Percentiles rank a stretch among this genome's conserved stretches.
Conservation (phyloP, 2,888 invertebrate genomes). For the Pheosia tremula region DNA sequence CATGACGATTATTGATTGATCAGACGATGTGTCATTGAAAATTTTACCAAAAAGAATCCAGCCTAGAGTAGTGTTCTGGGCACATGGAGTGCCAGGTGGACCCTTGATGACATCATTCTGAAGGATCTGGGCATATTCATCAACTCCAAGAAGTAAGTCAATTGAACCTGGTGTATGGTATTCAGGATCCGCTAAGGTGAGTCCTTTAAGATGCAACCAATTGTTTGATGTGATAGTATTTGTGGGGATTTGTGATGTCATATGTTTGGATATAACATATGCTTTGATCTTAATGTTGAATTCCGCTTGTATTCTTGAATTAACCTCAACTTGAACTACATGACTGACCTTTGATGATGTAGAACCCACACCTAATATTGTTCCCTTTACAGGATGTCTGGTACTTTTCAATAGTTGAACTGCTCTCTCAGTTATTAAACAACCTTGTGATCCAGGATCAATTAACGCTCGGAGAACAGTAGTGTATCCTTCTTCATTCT, state of each 20-base stretch:
- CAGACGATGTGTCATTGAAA: not conserved
- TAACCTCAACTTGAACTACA: constrained; percentile 19
- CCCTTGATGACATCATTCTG: constrained; percentile 26
- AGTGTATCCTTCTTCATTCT: constrained; percentile 17
- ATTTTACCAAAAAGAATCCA: constrained; percentile 14
- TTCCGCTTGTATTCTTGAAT: constrained; percentile 14
- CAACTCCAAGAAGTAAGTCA: constrained; percentile 31
- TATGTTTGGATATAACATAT: constrained; percentile 23
- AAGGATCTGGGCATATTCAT: constrained; percentile 27
- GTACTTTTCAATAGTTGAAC: constrained; percentile 22
- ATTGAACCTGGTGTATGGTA: constrained; percentile 25
- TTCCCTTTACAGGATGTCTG: constrained; percentile 13
- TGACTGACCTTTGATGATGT: constrained; percentile 23
- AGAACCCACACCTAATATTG: constrained; percentile 28
- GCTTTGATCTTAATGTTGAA: constrained; percentile 19
- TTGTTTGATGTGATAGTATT: not conserved
- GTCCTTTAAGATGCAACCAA: constrained; percentile 13
- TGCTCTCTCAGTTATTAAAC: constrained; percentile 28
- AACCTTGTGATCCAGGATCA: constrained; percentile 26
- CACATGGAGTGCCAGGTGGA: constrained; percentile 28
- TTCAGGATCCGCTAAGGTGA: constrained; percentile 22
- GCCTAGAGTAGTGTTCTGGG: constrained; percentile 31
- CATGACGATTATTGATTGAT: constrained; percentile 16
- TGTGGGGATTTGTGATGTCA: constrained; percentile 8
- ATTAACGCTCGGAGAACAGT: constrained; percentile 20